Conservation (phyloP, 2,113 vertebrate genomes). For the Callionymus lyra region DNA sequence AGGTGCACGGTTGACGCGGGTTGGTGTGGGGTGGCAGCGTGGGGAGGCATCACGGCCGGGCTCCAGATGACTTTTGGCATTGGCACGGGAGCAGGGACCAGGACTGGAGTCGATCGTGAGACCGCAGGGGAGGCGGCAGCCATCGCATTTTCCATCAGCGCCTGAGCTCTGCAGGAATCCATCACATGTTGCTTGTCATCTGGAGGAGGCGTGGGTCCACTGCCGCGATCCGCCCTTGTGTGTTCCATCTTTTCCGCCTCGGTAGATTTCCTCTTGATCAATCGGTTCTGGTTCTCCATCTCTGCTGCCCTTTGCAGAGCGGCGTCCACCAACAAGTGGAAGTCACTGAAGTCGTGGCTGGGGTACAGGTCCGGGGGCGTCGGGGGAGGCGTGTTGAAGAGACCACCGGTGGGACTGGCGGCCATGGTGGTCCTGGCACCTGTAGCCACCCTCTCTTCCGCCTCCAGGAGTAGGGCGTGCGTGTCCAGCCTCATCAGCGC, state of each 20-base stretch:
- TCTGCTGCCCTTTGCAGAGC: conserved; percentile 82
- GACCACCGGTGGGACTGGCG: conserved; percentile 70
- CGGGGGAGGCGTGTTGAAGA: conserved; percentile 83
- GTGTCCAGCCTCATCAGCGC: conserved; percentile 62
- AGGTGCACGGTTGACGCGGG: conserved; percentile 7
- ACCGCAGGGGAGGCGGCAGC: conserved; percentile 13
- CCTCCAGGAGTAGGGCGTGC: conserved; percentile 48
- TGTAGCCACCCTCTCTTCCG: conserved; percentile 50
- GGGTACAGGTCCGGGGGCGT: conserved; percentile 80
- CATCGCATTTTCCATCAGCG: conserved; percentile 55
- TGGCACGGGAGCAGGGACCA: conserved; percentile 18
- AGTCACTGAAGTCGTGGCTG: conserved; percentile 84
- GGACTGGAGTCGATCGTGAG: conserved; percentile 7
- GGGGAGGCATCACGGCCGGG: conserved; percentile 33
- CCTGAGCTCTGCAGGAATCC: conserved; percentile 47
- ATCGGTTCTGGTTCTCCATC: conserved; percentile 72
- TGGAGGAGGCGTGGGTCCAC: conserved; percentile 36
- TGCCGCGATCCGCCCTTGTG: conserved; percentile 4
- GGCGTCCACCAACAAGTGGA: conserved; percentile 84
- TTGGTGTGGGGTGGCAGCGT: conserved; percentile 23
- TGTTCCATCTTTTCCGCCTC: conserved; percentile 11
- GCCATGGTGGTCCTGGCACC: conserved; percentile 57
- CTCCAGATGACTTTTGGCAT: conserved; percentile 30
- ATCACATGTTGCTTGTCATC: conserved; percentile 45
- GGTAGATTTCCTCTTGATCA: conserved; percentile 23